Percentiles rank a stretch among this genome's conserved stretches.
phyloP scores from a whole-genome alignment of 30 jellyfish, hydroid and myxozoan genomes.

The Aurelia aurita complex sp. Pacific region DNA sequence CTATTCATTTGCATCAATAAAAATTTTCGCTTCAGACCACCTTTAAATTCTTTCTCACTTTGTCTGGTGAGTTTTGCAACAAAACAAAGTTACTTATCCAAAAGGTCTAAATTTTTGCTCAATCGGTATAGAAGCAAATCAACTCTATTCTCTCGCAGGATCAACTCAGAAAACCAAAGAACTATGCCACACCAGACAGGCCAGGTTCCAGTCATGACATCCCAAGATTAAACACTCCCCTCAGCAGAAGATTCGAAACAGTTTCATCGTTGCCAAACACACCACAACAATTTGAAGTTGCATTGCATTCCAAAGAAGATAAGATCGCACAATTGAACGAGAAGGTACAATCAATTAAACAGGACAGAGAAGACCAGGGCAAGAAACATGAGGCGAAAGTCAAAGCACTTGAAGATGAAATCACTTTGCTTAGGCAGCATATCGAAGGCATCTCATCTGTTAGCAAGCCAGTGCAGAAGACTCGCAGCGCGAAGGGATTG shows the following conservation, averaged over 20 bases:
- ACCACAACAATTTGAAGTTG: not conserved
- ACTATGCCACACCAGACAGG: not conserved
- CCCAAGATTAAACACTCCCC: not conserved
- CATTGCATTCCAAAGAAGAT: not conserved
- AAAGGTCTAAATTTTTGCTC: too few relatives aligned
- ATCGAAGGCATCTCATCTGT: conserved; percentile 6
- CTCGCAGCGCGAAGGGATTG: conserved; percentile 16
- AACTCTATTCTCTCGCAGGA: not conserved
- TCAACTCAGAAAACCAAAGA: not conserved
- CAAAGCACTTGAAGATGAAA: conserved; percentile 37
- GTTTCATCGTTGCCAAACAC: not conserved
- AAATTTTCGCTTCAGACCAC: too few relatives aligned
- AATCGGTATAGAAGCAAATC: not conserved
- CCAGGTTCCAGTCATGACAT: not conserved
- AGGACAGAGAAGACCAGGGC: conserved; percentile 17
- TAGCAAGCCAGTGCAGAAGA: conserved; percentile 17
- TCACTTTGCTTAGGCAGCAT: conserved; percentile 47
- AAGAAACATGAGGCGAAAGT: conserved; percentile 24
- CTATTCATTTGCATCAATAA: too few relatives aligned
- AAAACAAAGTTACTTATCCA: too few relatives aligned
- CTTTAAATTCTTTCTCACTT: too few relatives aligned
- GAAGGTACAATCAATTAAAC: not conserved
- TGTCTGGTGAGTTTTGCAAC: too few relatives aligned
- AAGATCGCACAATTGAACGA: conserved; percentile 1
- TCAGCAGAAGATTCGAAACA: conserved; percentile 5